Percentiles rank a stretch among this genome's conserved stretches.
Evolutionary conservation across 2,113 vertebrate species (phyloP).

Genomic region (Brienomyrus longianalis): DNA sequence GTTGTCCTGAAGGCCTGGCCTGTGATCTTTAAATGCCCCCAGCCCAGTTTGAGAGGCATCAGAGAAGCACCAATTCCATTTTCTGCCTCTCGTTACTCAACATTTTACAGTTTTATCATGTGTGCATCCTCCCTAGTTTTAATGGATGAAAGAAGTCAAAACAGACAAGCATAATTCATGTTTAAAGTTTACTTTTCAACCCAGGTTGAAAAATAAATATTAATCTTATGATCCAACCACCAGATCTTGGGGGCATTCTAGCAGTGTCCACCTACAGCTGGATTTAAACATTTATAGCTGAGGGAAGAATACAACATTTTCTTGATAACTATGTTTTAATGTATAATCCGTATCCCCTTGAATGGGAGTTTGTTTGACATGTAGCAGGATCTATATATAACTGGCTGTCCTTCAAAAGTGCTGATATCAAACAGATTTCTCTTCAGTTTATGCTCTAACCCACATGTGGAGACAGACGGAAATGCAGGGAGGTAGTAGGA

Average conservation of each 20-base stretch:
- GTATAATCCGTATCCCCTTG: background rate
- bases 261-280: background rate
- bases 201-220: background rate
- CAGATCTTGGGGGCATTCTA: background rate
- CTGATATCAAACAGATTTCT: background rate
- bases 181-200: background rate
- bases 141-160: background rate
- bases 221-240: background rate
- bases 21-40: conserved; percentile 9
- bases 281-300: background rate
- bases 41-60: background rate
- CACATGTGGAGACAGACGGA: background rate
- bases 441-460: background rate
- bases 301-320: background rate
- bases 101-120: background rate
- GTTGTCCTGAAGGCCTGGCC: background rate
- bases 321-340: background rate
- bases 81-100: background rate
- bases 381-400: background rate
- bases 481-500: background rate
- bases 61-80: background rate
- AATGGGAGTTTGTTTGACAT: background rate
- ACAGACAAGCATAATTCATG: background rate
- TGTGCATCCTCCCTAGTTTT: background rate
- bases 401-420: background rate